phyloP scores from a whole-genome alignment of 2,113 vertebrate species.

The Misgurnus anguillicaudatus region DNA sequence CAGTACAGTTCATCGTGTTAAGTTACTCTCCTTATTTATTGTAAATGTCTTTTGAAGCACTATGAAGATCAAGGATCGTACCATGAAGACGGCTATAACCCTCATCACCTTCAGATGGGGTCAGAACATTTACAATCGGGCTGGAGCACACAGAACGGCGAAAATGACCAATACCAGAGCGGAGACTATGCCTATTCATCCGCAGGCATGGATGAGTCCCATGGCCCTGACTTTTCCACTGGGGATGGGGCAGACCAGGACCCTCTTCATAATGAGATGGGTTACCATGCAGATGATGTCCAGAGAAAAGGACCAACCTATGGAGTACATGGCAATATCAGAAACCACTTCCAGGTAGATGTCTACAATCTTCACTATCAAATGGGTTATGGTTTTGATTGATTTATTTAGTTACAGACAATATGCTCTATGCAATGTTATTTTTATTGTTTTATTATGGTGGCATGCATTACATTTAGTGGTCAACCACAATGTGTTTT shows the following conservation, averaged over 20 bases:
- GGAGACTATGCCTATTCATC: slow-evolving; percentile 67
- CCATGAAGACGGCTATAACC: slow-evolving; percentile 65
- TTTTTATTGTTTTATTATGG: background rate
- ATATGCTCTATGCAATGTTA: background rate
- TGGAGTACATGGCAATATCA: slow-evolving; percentile 65
- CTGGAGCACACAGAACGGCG: slow-evolving; percentile 73
- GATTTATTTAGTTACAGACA: background rate
- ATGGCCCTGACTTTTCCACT: slow-evolving; percentile 67
- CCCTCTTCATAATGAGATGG: slow-evolving; percentile 69
- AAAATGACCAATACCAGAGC: slow-evolving; percentile 66
- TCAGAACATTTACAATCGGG: slow-evolving; percentile 58
- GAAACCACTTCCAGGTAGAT: slow-evolving; percentile 80
- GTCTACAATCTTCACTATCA: background rate
- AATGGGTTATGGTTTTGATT: no score
- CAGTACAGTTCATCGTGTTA: background rate
- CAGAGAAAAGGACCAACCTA: slow-evolving; percentile 66
- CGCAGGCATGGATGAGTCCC: slow-evolving; percentile 64
- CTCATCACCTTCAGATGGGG: slow-evolving; percentile 55
- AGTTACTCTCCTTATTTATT: background rate
- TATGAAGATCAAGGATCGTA: slow-evolving; percentile 64
- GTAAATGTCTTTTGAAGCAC: slow-evolving; percentile 59
- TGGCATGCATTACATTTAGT: background rate
- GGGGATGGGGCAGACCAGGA: slow-evolving; percentile 72
- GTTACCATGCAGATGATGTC: slow-evolving; percentile 71
- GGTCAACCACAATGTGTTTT: no score